phyloP scores from a whole-genome alignment of 2,113 vertebrate species.

The Pungitius pungitius region DNA sequence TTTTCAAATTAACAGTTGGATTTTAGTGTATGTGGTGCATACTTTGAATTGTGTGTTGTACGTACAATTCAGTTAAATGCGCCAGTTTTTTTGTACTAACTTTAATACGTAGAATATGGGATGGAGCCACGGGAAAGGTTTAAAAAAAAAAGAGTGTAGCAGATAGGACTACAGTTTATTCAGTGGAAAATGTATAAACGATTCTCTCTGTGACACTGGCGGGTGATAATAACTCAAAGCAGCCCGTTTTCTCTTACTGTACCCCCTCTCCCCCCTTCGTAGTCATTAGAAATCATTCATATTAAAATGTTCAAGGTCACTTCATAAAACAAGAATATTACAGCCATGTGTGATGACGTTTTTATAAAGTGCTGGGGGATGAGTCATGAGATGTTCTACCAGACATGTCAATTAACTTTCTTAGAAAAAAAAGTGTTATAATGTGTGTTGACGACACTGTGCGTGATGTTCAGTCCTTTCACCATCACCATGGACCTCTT shows the following conservation, averaged over 20 bases:
- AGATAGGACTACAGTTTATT: constrained; percentile 12
- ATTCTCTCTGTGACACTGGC: constrained; percentile 4
- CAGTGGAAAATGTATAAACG: background rate
- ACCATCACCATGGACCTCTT: constrained; percentile 55
- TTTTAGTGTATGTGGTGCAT: background rate
- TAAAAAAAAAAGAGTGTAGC: background rate
- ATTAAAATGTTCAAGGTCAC: constrained; percentile 24
- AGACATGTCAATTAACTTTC: constrained; percentile 53
- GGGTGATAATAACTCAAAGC: constrained; percentile 22
- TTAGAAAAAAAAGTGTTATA: constrained; percentile 55
- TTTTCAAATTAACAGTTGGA: background rate
- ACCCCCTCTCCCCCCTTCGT: background rate
- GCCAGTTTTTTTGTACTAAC: background rate
- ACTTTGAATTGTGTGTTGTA: background rate
- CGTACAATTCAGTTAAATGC: background rate
- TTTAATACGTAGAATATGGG: background rate
- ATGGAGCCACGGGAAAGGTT: background rate
- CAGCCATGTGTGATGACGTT: constrained; percentile 52
- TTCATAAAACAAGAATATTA: constrained; percentile 49
- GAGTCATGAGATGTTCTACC: constrained; percentile 52
- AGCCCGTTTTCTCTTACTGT: constrained; percentile 19
- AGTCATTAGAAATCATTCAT: constrained; percentile 22
- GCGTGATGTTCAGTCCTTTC: constrained; percentile 64
- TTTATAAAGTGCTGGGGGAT: constrained; percentile 52
- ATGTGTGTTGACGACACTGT: constrained; percentile 64